These are phyloP conservation scores for Glyphotaelius pellucidus DNA, from an alignment of 2,888 invertebrate species.

Conservation along the genomic window DNA sequence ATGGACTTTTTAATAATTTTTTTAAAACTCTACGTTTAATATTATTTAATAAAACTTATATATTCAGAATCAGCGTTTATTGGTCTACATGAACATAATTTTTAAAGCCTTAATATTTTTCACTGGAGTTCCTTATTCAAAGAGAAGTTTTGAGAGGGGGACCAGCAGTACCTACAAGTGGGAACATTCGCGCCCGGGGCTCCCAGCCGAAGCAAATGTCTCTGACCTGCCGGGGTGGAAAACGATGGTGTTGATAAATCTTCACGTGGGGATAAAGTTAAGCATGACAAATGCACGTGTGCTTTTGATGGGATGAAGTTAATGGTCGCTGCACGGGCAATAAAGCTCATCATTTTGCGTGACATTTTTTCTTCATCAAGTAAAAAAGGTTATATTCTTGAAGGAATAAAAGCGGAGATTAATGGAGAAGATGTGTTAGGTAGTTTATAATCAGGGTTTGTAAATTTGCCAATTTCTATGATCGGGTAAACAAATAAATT, in stretches of 20 bases:
- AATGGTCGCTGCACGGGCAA: not conserved
- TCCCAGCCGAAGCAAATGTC: not conserved
- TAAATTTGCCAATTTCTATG: not conserved
- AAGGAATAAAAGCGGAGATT: not conserved
- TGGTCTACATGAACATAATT: too few species aligned
- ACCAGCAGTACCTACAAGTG: not conserved
- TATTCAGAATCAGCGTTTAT: too few species aligned
- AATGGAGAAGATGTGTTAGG: not conserved
- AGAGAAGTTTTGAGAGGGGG: not conserved
- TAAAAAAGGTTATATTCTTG: not conserved
- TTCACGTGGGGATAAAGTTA: constrained; percentile 2
- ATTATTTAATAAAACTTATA: too few species aligned
- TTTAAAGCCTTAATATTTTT: too few species aligned
- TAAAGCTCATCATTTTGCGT: constrained; percentile 8
- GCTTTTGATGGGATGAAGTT: not conserved
- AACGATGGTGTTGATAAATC: not conserved
- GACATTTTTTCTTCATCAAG: constrained; percentile 8
- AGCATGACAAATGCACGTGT: constrained; percentile 2
- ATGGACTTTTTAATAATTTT: too few species aligned
- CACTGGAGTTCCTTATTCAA: too few species aligned
- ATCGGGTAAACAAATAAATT: too few species aligned
- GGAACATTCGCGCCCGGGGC: not conserved
- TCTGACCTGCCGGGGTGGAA: not conserved
- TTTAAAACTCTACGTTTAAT: too few species aligned
- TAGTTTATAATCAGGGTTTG: not conserved